Evolutionary conservation across 2,113 vertebrate genomes (phyloP).

Genomic region (Proterorhinus semilunaris): DNA sequence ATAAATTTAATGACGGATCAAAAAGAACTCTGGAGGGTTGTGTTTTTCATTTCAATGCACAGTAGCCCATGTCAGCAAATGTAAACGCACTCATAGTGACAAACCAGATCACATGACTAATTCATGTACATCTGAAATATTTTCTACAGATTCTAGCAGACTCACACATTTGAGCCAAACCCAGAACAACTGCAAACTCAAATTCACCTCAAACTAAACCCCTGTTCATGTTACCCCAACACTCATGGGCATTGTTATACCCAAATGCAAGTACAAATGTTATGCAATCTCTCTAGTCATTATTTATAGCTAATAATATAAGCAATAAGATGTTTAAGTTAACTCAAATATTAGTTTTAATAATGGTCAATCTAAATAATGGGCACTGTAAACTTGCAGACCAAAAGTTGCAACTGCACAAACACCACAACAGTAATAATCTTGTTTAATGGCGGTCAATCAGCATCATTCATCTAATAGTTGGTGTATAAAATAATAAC

Average conservation of each 20-base stretch:
- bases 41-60: background rate
- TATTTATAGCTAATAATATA: background rate
- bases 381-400: background rate
- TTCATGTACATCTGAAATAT: too few relatives aligned
- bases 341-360: too few relatives aligned
- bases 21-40: slow-evolving; percentile 41
- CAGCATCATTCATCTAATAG: slow-evolving; percentile 43
- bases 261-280: background rate
- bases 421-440: slow-evolving; percentile 42
- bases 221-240: background rate
- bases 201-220: background rate
- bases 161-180: background rate
- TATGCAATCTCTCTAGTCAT: background rate
- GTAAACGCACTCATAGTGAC: background rate
- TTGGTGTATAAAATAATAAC: slow-evolving; percentile 57
- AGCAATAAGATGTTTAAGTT: too few relatives aligned
- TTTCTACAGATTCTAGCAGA: too few relatives aligned
- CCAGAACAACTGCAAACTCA: background rate
- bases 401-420: background rate
- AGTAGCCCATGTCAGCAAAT: background rate
- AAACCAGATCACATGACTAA: background rate
- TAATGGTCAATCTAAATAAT: too few relatives aligned
- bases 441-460: slow-evolving; percentile 56
- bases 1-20: slow-evolving; percentile 95
- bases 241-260: background rate